Base-by-base conservation (phyloP, 2,797 vertebrate species). In the Calcarius lapponicus region DNA sequence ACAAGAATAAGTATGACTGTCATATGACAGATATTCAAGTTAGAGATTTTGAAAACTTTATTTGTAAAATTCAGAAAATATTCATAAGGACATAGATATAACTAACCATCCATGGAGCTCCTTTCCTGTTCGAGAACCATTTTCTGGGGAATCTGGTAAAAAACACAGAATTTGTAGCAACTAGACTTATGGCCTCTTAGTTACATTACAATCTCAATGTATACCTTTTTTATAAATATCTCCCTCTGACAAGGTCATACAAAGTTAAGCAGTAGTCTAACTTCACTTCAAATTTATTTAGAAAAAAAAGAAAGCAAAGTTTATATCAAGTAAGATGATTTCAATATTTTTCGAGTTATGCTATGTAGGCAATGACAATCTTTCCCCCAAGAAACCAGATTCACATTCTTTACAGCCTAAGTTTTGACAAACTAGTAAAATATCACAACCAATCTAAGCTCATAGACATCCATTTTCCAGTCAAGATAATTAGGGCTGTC, bases 401-500 rank as follows among this genome's bases (percentile, higher is more conserved):
- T 78, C 58, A 83, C 2, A 1, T 74, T 80, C 18, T 93, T 92
- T 86, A 83, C 6, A 92, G 78, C 29, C 80, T 12, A 13, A 45
- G 47, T 94, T 96, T 94, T 92, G 94, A 95, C 69, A 93, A 95
- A 90, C 50, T 62, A 57, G n/a, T 43, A 91, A 42, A 92, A 94
- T 93, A 93, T 70, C 36, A 74, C 93, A 92, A 88, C 28, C 7
- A 21, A 19, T 65, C 73, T 75, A 54, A 91, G 40, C 38, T 80
- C 8, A 26, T 64, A 96, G 86, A 86, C 73, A 95, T 95, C 88
- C 53, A 80, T 94, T 84, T 96, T 88, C 71, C 43, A 95, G 79
- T 95, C 75, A 95, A 88, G 70, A 85, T 91, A 95, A 94, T 96
- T 95, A 95, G 42, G 29, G 21, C 38, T 97, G 93, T 95, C 96